Base-by-base conservation (phyloP, 1,140 invertebrate species). In the Microvelia longipes region DNA sequence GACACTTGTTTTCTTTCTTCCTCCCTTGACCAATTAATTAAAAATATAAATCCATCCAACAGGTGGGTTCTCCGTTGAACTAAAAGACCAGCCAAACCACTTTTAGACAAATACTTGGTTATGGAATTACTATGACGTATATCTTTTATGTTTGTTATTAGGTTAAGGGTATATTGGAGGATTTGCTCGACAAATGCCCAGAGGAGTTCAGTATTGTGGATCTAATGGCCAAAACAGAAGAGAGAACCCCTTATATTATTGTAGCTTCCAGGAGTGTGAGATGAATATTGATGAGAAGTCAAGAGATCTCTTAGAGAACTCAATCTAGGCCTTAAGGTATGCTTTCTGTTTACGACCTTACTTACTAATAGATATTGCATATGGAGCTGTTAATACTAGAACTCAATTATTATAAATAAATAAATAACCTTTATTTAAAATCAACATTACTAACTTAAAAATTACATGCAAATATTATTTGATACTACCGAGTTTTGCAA, bases 181-280 rank as follows among this genome's bases (percentile, higher is more conserved):
- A 97, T 75, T 87, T 96, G 65, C 68, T 91, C 13, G 94, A 96
- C 75, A 92, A 93, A 80, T 82, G 96, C 1, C 93, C 94, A 0
- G 91, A 95, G 66, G 86, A 88, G 66, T 98, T 96, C 79, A 92
- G 92, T 77, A 87, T 97, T 73, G 74, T 80, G 15, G 94, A 98
- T 76, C 84, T 98, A 68, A 90, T 92, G 85, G 84, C 83, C 1
- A 91, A 91, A 80, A 88, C 90, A 1, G 94, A 96, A 80, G 93
- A 97, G 73, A 83, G 89, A 73, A 95, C 92, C 1, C 94, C 94
- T 0, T 98, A 88, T 75, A 88, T 93, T 0, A 93, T 96, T 24
- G 94, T 97, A 0, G 92, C 92, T 2, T 97, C 73, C 94, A 98
- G 82, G 95, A 98, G 81, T 96, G 93, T 78, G 94, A 97, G 79